These are phyloP conservation scores for Bombylius major DNA, from an alignment of 2,888 invertebrate genomes.

Conservation along the genomic window DNA sequence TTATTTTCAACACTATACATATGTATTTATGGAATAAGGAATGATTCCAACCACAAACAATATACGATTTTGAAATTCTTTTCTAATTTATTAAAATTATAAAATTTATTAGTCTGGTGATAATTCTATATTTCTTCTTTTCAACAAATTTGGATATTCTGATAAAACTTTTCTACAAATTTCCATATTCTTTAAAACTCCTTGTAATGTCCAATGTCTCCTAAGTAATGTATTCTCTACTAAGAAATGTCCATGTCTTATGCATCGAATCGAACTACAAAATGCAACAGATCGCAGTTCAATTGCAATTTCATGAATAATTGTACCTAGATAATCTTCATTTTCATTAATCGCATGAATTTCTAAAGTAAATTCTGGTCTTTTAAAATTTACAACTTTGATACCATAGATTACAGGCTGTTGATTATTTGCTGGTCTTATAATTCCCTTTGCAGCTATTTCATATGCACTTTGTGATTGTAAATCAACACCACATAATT, in stretches of 20 bases:
- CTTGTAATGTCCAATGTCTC: constrained; percentile 67
- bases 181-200: constrained; percentile 53
- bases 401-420: constrained; percentile 75
- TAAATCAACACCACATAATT: constrained; percentile 64
- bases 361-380: constrained; percentile 79
- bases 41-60: too few relatives aligned
- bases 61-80: too few relatives aligned
- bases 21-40: too few relatives aligned
- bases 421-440: constrained; percentile 58
- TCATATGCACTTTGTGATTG: constrained; percentile 86
- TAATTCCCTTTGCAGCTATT: constrained; percentile 65
- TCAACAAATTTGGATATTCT: constrained; percentile 25
- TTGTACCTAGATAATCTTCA: constrained; percentile 57
- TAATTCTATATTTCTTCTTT: constrained; percentile 23
- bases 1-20: too few relatives aligned
- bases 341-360: constrained; percentile 78
- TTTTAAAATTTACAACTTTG: constrained; percentile 66
- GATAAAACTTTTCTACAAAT: constrained; percentile 41
- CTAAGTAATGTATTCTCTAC: constrained; percentile 61
- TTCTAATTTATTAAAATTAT: too few relatives aligned
- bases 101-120: neutral
- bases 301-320: constrained; percentile 76
- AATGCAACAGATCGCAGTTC: constrained; percentile 67
- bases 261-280: constrained; percentile 65
- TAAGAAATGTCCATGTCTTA: constrained; percentile 70